These are phyloP conservation scores for Grus americana DNA, from an alignment of 2,113 vertebrate genomes.

Conservation along the genomic window DNA sequence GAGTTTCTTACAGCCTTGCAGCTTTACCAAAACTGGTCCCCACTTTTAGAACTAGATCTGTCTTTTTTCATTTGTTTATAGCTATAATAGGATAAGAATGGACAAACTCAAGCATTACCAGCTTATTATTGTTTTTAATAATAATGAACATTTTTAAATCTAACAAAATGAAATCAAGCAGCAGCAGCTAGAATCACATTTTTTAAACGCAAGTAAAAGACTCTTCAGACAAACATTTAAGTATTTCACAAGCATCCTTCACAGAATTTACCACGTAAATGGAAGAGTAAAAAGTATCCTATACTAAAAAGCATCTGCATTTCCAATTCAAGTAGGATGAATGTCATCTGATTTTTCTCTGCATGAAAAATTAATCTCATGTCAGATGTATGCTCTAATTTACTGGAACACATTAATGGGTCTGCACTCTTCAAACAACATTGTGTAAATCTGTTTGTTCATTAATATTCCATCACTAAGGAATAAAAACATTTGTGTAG, in stretches of 20 bases:
- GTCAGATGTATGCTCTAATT: not conserved
- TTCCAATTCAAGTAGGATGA: not conserved
- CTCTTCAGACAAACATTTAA: constrained; percentile 4
- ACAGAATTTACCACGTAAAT: not conserved
- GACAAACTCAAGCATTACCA: not conserved
- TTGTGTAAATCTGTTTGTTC: constrained; percentile 24
- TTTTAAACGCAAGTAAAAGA: not conserved
- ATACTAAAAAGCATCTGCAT: constrained; percentile 11
- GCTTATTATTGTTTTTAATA: not conserved
- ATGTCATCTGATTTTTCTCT: not conserved
- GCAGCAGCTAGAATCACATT: not conserved
- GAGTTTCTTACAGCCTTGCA: not conserved
- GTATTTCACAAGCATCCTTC: not conserved
- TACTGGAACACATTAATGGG: not conserved
- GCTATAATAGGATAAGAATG: not conserved
- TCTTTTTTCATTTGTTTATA: not conserved
- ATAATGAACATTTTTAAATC: not conserved
- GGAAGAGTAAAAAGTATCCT: not conserved
- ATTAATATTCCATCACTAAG: constrained; percentile 31
- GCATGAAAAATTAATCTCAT: constrained; percentile 31
- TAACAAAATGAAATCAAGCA: not conserved
- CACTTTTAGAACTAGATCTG: not conserved
- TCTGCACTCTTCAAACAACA: constrained; percentile 16
- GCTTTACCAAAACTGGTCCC: not conserved
- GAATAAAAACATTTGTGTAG: constrained; percentile 6